Base-by-base conservation (phyloP, 1,140 invertebrate genomes). In the Phortica variegata region DNA sequence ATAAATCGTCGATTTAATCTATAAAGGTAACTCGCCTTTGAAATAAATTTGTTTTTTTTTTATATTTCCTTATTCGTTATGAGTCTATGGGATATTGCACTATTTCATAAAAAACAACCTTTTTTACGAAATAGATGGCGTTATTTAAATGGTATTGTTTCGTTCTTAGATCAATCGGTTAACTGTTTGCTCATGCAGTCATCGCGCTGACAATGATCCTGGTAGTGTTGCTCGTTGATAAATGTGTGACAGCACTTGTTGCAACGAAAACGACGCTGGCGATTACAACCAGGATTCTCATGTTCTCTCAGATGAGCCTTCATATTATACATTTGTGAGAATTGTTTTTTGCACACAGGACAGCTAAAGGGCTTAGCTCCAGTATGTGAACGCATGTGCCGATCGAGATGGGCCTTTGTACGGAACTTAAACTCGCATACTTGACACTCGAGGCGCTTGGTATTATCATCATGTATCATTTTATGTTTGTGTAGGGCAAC, bases 311-410 rank as follows among this genome's bases (percentile, higher is more conserved):
- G 42, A 44, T 69, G 65, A 2, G 65, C 61, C 34, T 69, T 69
- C 65, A 69, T 69, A 43, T 69, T 69, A 74, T 91, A 89, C 16
- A 88, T 88, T 75, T 91, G 91, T 10, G 90, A 88, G 75, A 93
- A 91, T 0, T 85, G 87, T n/a, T 88, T 87, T 23, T 81, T 78
- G 61, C 89, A 92, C 0, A 85, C 77, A 2, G 82, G 77, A 60
- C 89, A 91, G 61, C 86, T 84, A 47, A 84, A 88, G 0, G 89
- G 89, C 9, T 88, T 78, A 75, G 91, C 89, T 16, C 89, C 89
- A 0, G 89, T 91, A 73, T 93, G 90, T 0, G 65, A 69, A 1
- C 65, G 49, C 21, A 49, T 59, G 26, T 69, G 65, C 5, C 65
- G 40, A 18, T 70, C 65, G 1, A 69, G 32, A 34, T 69, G 65